phyloP scores from a whole-genome alignment of 2,113 vertebrate genomes.

The Excalfactoria chinensis region DNA sequence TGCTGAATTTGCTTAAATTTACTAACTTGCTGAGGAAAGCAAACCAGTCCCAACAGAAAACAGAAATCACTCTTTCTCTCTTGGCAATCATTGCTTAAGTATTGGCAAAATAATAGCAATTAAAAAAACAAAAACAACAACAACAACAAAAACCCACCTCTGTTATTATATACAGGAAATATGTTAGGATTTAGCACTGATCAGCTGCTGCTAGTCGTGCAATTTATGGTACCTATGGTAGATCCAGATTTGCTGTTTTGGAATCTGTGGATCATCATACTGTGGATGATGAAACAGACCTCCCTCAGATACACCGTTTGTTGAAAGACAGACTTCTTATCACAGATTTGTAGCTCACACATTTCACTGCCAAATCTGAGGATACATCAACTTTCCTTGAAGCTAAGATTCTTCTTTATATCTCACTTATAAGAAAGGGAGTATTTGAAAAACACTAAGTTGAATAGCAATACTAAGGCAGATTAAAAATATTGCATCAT shows the following conservation, averaged over 20 bases:
- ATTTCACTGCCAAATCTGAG: not conserved
- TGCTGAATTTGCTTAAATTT: not conserved
- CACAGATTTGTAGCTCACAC: not conserved
- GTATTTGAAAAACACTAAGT: not conserved
- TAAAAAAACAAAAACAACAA: not conserved
- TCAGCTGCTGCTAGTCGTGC: not conserved
- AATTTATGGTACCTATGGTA: not conserved
- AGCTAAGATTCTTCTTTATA: not conserved
- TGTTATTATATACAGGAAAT: not conserved
- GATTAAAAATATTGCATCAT: not conserved
- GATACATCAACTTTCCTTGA: not conserved
- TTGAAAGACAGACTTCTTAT: not conserved
- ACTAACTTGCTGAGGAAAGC: not conserved
- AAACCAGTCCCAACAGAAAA: not conserved
- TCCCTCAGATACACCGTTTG: not conserved
- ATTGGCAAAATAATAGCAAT: not conserved
- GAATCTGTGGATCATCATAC: not conserved
- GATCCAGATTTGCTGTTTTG: not conserved
- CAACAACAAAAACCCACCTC: not conserved
- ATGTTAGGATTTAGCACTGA: not conserved
- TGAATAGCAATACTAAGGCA: not conserved
- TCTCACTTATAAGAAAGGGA: not conserved
- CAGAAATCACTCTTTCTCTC: conserved; percentile 13
- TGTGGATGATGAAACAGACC: not conserved
- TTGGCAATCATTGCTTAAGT: not conserved